phyloP scores from a whole-genome alignment of 2,113 vertebrate species.

The Pipa parva region DNA sequence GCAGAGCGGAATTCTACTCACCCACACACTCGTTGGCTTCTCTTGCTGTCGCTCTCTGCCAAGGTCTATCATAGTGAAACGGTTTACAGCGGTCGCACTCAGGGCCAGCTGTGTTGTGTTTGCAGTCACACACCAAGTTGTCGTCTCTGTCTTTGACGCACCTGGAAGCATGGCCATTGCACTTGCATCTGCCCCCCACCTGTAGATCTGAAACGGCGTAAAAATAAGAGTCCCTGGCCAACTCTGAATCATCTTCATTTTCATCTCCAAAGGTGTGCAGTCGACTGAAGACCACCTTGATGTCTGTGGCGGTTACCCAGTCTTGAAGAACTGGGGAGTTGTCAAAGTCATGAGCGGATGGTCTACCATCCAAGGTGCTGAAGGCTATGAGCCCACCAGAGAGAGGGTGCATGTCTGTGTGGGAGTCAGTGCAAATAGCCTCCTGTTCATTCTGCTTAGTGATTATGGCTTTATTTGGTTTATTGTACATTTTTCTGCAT shows the following conservation, averaged over 20 bases:
- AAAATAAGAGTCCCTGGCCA: conserved; percentile 91
- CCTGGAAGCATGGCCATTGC: conserved; percentile 93
- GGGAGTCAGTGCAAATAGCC: conserved; percentile 94
- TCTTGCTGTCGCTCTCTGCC: conserved; percentile 91
- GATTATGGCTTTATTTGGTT: conserved; percentile 83
- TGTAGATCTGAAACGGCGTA: conserved; percentile 95
- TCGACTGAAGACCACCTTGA: conserved; percentile 86
- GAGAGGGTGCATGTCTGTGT: conserved; percentile 90
- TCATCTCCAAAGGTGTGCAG: conserved; percentile 90
- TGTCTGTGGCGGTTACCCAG: conserved; percentile 98
- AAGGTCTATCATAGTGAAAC: conserved; percentile 96
- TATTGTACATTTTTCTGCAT: conserved; percentile 93
- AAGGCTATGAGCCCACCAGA: conserved; percentile 94
- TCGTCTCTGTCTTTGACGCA: conserved; percentile 91
- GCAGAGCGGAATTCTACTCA: no score
- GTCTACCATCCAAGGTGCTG: conserved; percentile 95
- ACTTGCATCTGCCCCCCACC: conserved; percentile 95
- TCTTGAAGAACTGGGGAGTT: conserved; percentile 97
- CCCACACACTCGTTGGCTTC: conserved; percentile 98
- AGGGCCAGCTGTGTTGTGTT: conserved; percentile 91
- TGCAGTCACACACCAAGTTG: conserved; percentile 89
- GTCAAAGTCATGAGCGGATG: conserved; percentile 97
- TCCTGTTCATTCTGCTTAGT: conserved; percentile 98
- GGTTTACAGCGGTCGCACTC: conserved; percentile 98
- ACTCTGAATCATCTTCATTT: conserved; percentile 91